Percentiles rank a stretch among this genome's conserved stretches.
These are phyloP conservation scores for Microtus californicus DNA, from an alignment of 2,797 vertebrate genomes.

Conservation along the genomic window DNA sequence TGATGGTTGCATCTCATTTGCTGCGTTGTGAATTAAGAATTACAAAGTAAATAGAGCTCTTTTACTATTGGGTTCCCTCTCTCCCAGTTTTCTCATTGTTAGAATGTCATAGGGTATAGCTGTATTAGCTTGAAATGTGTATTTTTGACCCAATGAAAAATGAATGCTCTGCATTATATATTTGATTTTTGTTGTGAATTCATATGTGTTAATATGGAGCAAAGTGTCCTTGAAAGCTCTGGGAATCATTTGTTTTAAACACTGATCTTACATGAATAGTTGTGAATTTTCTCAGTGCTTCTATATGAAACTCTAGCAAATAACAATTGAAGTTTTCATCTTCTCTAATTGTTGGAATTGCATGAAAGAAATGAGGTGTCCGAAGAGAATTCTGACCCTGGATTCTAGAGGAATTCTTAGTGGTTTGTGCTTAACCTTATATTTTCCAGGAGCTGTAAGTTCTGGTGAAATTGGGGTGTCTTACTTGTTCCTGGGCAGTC, in stretches of 20 bases:
- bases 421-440: constrained; percentile 34
- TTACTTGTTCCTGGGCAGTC: neutral
- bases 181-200: constrained; percentile 45
- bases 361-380: constrained; percentile 47
- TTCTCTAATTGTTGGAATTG: constrained; percentile 51
- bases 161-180: constrained; percentile 61
- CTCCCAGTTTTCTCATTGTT: constrained; percentile 38
- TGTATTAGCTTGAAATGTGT: constrained; percentile 67
- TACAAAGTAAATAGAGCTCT: constrained; percentile 54
- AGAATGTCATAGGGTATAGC: constrained; percentile 18
- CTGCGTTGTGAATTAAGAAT: constrained; percentile 62
- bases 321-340: constrained; percentile 49
- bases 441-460: constrained; percentile 42
- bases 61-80: neutral
- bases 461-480: neutral
- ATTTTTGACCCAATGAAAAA: constrained; percentile 67
- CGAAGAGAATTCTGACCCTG: constrained; percentile 19
- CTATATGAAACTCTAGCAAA: constrained; percentile 41
- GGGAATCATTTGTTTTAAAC: constrained; percentile 66
- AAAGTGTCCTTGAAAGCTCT: constrained; percentile 62
- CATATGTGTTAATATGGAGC: neutral
- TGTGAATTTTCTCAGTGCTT: constrained; percentile 53
- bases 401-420: constrained; percentile 50
- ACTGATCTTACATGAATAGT: constrained; percentile 18
- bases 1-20: constrained; percentile 45